Conservation (phyloP, 2,797 vertebrate species). For the Sebastes melanostomus region DNA sequence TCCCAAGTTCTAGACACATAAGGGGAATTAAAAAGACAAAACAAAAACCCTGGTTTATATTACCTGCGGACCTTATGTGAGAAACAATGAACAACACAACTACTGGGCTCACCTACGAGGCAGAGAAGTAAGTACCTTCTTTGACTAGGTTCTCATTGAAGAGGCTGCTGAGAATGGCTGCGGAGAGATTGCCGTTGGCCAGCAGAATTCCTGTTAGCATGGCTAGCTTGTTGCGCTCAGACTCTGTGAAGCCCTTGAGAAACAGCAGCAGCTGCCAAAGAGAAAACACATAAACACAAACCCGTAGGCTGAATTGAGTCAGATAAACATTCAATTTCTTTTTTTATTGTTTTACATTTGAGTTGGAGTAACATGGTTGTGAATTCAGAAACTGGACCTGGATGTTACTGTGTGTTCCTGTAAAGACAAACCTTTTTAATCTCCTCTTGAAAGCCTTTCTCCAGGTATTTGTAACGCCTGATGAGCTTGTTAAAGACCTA, state of each 20-base stretch:
- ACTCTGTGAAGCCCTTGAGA: slow-evolving; percentile 97
- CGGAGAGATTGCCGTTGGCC: slow-evolving; percentile 92
- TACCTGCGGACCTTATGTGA: background rate
- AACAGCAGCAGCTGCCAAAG: slow-evolving; percentile 91
- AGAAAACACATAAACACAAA: slow-evolving; percentile 21
- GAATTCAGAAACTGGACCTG: background rate
- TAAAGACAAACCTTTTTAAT: slow-evolving; percentile 91
- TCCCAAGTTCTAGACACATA: background rate
- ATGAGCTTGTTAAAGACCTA: slow-evolving; percentile 99
- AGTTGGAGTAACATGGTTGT: background rate
- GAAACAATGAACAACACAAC: background rate
- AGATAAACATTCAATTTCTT: background rate
- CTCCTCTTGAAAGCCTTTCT: slow-evolving; percentile 98
- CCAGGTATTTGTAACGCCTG: slow-evolving; percentile 98
- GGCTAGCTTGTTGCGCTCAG: slow-evolving; percentile 97
- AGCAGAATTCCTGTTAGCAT: slow-evolving; percentile 97
- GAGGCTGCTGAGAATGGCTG: slow-evolving; percentile 95
- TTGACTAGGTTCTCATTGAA: slow-evolving; percentile 98
- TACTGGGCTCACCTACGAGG: fast-evolving
- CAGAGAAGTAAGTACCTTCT: slow-evolving; percentile 84
- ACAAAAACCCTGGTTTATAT: background rate
- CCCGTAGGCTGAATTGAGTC: background rate
- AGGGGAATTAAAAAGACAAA: background rate
- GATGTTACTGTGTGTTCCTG: background rate
- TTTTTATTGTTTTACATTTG: background rate